A percentile compares a stretch with the other conserved stretches of the same genome.
Evolutionary conservation across 2,888 invertebrate genomes (phyloP).

Genomic region (Hydropsyche betteni): DNA sequence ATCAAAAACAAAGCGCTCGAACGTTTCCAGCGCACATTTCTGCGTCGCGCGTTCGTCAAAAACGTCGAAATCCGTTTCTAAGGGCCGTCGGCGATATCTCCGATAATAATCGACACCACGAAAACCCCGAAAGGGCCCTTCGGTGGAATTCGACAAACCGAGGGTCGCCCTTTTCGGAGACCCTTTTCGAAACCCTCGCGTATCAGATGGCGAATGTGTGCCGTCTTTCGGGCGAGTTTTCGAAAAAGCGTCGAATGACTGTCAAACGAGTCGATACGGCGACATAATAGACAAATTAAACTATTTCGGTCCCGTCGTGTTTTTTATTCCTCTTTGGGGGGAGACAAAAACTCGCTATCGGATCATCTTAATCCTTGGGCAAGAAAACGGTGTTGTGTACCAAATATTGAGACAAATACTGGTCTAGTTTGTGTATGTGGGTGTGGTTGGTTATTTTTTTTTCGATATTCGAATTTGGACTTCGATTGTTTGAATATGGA

Average conservation of each 20-base stretch:
- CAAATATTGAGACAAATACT: constrained; percentile 25
- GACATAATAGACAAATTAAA: neutral
- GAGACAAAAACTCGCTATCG: constrained; percentile 21
- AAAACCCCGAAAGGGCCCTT: neutral
- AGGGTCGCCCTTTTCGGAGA: neutral
- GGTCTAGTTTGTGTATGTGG: neutral
- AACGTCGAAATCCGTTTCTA: too few species aligned
- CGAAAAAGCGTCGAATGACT: constrained; percentile 17
- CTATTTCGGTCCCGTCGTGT: neutral
- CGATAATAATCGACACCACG: constrained; percentile 1
- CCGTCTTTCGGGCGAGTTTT: neutral
- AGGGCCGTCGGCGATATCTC: too few species aligned
- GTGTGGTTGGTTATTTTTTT: too few species aligned
- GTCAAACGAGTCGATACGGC: constrained; percentile 9
- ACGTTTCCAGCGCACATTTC: too few species aligned
- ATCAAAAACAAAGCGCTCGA: too few species aligned
- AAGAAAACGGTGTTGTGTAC: neutral
- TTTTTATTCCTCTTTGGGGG: neutral
- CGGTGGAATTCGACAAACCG: neutral
- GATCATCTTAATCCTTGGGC: constrained; percentile 21
- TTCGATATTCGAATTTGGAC: too few species aligned
- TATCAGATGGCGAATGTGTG: constrained; percentile 9
- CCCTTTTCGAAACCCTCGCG: neutral
- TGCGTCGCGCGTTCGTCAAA: too few species aligned
- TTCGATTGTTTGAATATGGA: too few species aligned